These are phyloP conservation scores for Saturnia japonica DNA, from an alignment of 2,888 invertebrate species.

Conservation along the genomic window DNA sequence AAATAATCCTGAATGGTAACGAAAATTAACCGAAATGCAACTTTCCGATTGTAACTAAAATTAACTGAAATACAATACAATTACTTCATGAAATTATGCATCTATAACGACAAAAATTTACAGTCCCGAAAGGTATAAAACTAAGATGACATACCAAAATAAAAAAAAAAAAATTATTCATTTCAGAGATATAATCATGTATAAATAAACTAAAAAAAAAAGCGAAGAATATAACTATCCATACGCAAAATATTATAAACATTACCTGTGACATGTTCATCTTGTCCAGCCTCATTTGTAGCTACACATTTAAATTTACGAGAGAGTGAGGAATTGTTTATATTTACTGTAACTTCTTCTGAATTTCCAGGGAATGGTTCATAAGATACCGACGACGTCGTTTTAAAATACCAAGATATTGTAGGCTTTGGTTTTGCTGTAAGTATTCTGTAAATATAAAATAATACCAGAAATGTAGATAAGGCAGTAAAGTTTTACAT, in stretches of 20 bases:
- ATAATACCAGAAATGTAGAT: background rate
- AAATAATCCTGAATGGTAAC: too few species aligned
- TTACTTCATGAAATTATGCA: too few species aligned
- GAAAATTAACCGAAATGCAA: too few species aligned
- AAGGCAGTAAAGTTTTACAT: background rate
- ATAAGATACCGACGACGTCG: background rate
- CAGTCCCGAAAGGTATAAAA: too few species aligned
- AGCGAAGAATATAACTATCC: background rate
- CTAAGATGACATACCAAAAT: too few species aligned
- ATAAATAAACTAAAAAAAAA: background rate
- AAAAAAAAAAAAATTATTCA: too few species aligned
- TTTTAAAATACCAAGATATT: background rate
- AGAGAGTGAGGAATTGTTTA: background rate
- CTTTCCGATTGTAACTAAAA: too few species aligned
- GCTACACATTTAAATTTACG: background rate
- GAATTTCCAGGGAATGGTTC: background rate
- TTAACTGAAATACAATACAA: too few species aligned
- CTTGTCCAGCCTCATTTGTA: background rate
- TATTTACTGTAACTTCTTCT: background rate
- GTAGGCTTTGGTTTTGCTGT: background rate
- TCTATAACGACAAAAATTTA: too few species aligned
- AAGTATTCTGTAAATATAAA: constrained; percentile 1
- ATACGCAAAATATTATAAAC: background rate
- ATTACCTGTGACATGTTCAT: constrained; percentile 5
- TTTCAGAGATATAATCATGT: too few species aligned